These are phyloP conservation scores for Diphyllodes magnificus DNA, from an alignment of 2,113 vertebrate species.

Conservation along the genomic window DNA sequence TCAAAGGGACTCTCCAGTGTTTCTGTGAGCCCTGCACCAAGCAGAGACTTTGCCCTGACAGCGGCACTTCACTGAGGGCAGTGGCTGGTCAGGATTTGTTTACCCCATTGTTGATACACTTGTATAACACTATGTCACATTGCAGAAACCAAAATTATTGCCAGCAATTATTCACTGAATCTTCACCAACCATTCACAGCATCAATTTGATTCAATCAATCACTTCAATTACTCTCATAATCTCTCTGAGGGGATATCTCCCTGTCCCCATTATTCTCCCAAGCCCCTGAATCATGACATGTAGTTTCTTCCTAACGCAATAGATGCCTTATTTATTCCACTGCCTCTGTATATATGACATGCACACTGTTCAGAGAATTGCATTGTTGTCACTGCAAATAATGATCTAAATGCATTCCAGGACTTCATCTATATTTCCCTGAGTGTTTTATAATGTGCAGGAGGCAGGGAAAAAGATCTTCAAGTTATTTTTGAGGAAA, in stretches of 20 bases:
- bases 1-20: not conserved
- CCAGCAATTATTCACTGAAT: not conserved
- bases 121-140: not conserved
- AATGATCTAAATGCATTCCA: conserved; percentile 7
- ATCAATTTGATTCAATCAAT: not conserved
- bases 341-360: not conserved
- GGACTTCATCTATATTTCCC: conserved; percentile 15
- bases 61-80: not conserved
- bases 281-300: not conserved
- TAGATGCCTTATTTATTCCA: not conserved
- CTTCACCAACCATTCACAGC: not conserved
- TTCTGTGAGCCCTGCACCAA: not conserved
- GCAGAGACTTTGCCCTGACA: not conserved
- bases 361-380: not conserved
- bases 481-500: not conserved
- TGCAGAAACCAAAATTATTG: not conserved
- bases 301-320: not conserved
- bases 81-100: not conserved
- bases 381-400: not conserved
- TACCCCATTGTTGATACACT: not conserved
- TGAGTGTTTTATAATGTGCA: conserved; percentile 1
- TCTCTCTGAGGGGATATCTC: not conserved
- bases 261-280: not conserved
- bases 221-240: not conserved
- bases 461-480: not conserved